A percentile compares a stretch with the other conserved stretches of the same genome.
These are phyloP conservation scores for Nebria salina DNA, from an alignment of 2,888 invertebrate species.

Conservation along the genomic window DNA sequence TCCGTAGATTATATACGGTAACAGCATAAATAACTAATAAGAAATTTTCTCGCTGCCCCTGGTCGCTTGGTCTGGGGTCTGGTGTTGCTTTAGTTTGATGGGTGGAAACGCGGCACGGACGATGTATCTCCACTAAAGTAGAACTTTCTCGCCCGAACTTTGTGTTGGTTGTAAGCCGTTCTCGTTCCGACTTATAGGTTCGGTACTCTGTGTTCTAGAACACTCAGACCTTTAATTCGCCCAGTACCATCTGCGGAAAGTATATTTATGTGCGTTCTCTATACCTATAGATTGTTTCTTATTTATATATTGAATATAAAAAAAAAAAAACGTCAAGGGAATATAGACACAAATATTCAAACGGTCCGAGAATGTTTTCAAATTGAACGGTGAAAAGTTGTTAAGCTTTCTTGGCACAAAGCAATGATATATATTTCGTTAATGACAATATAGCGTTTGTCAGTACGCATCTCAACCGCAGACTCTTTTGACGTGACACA, in stretches of 20 bases:
- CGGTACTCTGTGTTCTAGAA: not conserved
- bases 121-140: not conserved
- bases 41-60: conserved; percentile 28
- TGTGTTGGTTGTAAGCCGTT: not conserved
- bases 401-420: too few species aligned
- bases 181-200: not conserved
- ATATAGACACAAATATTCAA: too few species aligned
- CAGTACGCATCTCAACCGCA: too few species aligned
- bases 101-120: not conserved
- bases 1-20: conserved; percentile 34
- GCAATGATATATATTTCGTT: too few species aligned
- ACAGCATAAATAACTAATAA: conserved; percentile 42
- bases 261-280: not conserved
- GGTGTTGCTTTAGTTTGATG: conserved; percentile 7
- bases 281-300: not conserved
- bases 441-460: too few species aligned
- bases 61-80: not conserved
- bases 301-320: not conserved
- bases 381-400: too few species aligned
- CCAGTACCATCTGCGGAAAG: not conserved
- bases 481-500: too few species aligned
- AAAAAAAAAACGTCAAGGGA: not conserved
- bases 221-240: not conserved
- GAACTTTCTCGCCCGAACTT: not conserved
- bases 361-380: too few species aligned